Percentiles rank a stretch among this genome's conserved stretches.
These are phyloP conservation scores for Drosophila mettleri DNA, from an alignment of 2,888 invertebrate species.

Conservation along the genomic window DNA sequence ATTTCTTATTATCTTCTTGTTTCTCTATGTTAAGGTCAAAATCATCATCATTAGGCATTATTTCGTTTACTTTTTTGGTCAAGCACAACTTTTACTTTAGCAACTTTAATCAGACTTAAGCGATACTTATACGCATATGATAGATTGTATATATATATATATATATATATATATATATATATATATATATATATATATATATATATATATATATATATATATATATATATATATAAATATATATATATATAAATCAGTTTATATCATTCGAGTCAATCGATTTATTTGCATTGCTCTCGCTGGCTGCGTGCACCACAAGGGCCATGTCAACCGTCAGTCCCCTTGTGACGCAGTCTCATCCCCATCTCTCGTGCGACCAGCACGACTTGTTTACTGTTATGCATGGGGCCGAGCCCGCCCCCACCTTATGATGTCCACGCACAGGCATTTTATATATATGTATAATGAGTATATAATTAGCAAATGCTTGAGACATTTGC, in stretches of 20 bases:
- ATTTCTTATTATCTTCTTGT: not conserved
- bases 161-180: not conserved
- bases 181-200: no score
- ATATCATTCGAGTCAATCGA: not conserved
- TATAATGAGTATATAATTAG: slow-evolving; percentile 51
- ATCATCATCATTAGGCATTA: not conserved
- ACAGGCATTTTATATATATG: not conserved
- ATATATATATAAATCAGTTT: not conserved
- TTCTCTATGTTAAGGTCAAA: not conserved
- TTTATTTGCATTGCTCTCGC: not conserved
- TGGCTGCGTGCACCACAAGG: not conserved
- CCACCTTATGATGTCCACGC: not conserved
- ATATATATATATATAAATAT: not conserved
- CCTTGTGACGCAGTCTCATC: not conserved
- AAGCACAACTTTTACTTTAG: not conserved
- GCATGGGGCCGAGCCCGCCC: slow-evolving; percentile 7
- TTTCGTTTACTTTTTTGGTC: not conserved
- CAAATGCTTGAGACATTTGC: slow-evolving; percentile 23
- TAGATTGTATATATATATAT: no score
- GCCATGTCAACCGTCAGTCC: not conserved
- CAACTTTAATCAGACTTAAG: not conserved
- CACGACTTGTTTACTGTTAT: not conserved
- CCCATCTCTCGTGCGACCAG: not conserved
- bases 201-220: no score
- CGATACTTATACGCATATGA: not conserved